phyloP scores from a whole-genome alignment of 2,113 vertebrate species.

The Scopus umbretta region DNA sequence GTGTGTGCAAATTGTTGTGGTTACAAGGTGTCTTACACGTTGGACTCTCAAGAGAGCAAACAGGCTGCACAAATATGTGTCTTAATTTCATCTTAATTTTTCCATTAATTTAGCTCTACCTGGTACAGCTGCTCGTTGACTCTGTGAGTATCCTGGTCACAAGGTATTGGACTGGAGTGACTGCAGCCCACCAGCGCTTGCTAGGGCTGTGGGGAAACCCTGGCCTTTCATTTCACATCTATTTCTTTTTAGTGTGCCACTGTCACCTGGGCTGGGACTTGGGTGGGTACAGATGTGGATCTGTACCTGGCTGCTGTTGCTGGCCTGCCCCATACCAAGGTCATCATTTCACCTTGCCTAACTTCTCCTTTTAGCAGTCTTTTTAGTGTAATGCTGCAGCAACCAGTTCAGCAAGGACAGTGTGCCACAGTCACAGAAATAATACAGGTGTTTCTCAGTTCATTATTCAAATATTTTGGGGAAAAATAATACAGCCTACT shows the following conservation, averaged over 20 bases:
- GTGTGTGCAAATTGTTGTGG: neutral
- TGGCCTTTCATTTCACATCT: neutral
- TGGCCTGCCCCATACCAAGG: neutral
- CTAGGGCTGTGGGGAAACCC: neutral
- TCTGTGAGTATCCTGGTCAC: neutral
- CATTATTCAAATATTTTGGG: neutral
- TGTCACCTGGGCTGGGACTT: accelerated
- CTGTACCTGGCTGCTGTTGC: neutral
- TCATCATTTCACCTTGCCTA: neutral
- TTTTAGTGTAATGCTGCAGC: neutral
- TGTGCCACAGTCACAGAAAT: neutral
- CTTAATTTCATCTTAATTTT: neutral
- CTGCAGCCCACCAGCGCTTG: accelerated
- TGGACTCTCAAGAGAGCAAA: neutral
- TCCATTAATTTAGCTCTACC: neutral
- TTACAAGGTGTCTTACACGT: neutral
- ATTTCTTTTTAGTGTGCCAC: neutral
- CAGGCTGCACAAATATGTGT: neutral
- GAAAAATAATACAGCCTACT: neutral
- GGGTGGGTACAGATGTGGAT: too few species aligned
- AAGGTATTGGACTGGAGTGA: accelerated
- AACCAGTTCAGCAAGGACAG: neutral
- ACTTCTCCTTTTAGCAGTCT: neutral
- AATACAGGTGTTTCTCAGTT: neutral
- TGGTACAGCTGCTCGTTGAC: neutral